These are phyloP conservation scores for Lepus townsendii DNA, from an alignment of 2,797 vertebrate genomes.

Conservation along the genomic window DNA sequence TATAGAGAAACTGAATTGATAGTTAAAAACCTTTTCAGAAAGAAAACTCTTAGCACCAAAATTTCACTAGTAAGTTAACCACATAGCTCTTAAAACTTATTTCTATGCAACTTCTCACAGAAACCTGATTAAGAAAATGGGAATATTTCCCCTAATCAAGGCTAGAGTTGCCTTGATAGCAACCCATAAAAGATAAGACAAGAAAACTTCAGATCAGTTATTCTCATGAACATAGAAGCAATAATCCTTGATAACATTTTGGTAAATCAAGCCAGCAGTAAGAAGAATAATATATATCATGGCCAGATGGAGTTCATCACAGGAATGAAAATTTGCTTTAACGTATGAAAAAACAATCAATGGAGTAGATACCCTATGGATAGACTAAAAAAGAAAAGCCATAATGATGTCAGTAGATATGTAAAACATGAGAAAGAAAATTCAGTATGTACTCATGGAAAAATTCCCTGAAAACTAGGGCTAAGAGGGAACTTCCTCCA, in stretches of 20 bases:
- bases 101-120: not conserved
- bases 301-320: not conserved
- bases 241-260: constrained; percentile 9
- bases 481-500: not conserved
- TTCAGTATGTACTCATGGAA: not conserved
- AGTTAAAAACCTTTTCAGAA: not conserved
- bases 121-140: not conserved
- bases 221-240: not conserved
- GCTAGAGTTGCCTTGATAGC: not conserved
- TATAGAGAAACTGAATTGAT: not conserved
- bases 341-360: not conserved
- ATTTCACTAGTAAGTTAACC: not conserved
- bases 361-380: not conserved
- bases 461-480: not conserved
- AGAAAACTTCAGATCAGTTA: not conserved
- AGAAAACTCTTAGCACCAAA: not conserved
- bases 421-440: not conserved
- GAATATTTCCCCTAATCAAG: not conserved
- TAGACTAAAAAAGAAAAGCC: not conserved
- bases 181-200: not conserved
- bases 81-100: not conserved
- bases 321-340: not conserved
- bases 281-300: not conserved
- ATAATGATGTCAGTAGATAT: not conserved
- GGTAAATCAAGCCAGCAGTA: not conserved